A percentile compares a stretch with the other conserved stretches of the same genome.
Conservation (phyloP, 2,113 vertebrate species). For the Protobothrops flavoviridis region DNA sequence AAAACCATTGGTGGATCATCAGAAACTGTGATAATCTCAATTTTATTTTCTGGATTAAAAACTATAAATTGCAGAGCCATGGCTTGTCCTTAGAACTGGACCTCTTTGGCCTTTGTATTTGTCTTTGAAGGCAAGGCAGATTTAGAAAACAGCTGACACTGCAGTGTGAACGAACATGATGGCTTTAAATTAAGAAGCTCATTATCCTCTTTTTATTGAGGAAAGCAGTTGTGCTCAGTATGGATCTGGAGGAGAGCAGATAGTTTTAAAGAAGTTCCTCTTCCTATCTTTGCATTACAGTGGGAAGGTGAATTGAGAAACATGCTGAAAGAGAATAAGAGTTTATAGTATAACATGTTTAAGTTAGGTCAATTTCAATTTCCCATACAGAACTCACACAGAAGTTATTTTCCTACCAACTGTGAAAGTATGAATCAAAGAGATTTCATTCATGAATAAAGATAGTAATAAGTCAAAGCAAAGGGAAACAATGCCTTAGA, state of each 20-base stretch:
- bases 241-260: neutral
- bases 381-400: neutral
- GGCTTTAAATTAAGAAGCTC: neutral
- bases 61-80: neutral
- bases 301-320: neutral
- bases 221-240: neutral
- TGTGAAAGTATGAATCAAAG: neutral
- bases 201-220: neutral
- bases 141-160: neutral
- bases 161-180: neutral
- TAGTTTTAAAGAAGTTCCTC: neutral
- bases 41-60: neutral
- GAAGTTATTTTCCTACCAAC: neutral
- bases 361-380: neutral
- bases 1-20: neutral
- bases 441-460: neutral
- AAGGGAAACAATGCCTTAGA: neutral
- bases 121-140: neutral
- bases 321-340: neutral
- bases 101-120: neutral
- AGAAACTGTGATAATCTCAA: neutral
- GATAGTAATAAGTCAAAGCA: neutral
- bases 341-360: neutral
- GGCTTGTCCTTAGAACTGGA: neutral
- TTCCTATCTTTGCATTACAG: neutral